Evolutionary conservation across 2,113 vertebrate species (phyloP), one percentile per base, ranked within the genome.

Genomic region (Mormoops blainvillei): DNA sequence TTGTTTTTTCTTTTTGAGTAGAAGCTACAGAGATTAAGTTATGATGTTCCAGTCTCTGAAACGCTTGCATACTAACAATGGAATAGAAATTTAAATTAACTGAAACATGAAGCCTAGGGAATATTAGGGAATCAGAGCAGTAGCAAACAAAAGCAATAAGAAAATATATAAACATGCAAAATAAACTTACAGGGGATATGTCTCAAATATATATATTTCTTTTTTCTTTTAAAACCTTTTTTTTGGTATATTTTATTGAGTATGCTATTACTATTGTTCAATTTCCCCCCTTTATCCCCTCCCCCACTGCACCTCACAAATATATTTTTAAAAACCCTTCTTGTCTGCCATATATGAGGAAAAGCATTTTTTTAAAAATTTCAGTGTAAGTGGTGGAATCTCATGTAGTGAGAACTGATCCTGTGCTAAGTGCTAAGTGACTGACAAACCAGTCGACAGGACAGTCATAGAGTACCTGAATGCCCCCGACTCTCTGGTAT

Each of bases 71-170:
- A 24, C 4, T 31, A 87, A 20, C 7, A 61, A 50, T 48, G 7
- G 45, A 65, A 80, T 65, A 82, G 48, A 41, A 87, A 94, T 90
- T 92, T 78, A 38, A 41, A n/a, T 14, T 78, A 76, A 41, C 33
- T 5, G 88, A 31, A 70, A 45, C 18, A 94, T 82, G 52, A 22
- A 71, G 36, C 73, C 45, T 63, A 58, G 45, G 1, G 13, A 58
- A 36, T 65, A 41, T 52, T 36, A 82, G 33, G 4, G 22, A 65
- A 91, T 83, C 20, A 41, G 1, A 86, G 48, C 8, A 76, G 43
- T 20, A 74, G 36, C 41, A 52, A 91, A 77, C 9, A 70, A 84
- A 74, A 43, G 14, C 2, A 48, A 38, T 54, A 67, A 74, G 15
- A 38, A 16, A 56, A 71, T 31, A 82, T 52, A 43, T 58, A 70